Evolutionary conservation across 2,888 invertebrate species (phyloP).

Genomic region (Eilema griseolum): DNA sequence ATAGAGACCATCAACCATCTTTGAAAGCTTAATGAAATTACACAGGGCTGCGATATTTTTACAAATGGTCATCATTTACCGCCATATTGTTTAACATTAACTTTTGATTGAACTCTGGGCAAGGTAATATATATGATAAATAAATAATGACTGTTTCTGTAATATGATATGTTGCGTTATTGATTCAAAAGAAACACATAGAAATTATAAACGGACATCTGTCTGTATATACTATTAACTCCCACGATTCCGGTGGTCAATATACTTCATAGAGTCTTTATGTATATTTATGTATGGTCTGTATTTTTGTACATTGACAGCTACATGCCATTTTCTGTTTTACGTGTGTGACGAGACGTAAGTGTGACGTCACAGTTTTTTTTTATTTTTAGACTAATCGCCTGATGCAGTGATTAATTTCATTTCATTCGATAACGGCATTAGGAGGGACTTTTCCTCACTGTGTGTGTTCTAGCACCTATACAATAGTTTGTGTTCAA

Average conservation of each 20-base stretch:
- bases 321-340: background rate
- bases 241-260: background rate
- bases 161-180: conserved; percentile 1
- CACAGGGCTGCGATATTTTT: background rate
- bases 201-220: no score
- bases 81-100: background rate
- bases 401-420: no score
- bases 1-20: background rate
- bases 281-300: background rate
- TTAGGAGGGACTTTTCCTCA: no score
- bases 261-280: background rate
- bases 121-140: conserved; percentile 4
- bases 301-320: background rate
- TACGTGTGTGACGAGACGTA: background rate
- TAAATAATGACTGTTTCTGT: background rate
- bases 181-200: background rate
- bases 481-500: no score
- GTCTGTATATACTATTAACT: background rate
- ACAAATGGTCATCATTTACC: background rate
- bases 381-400: no score
- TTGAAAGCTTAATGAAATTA: background rate
- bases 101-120: background rate
- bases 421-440: no score
- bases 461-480: no score
- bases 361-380: no score